Percentiles rank a stretch among this genome's conserved stretches.
phyloP scores from a whole-genome alignment of 2,797 vertebrate species.

The Catostomus latipinnis region DNA sequence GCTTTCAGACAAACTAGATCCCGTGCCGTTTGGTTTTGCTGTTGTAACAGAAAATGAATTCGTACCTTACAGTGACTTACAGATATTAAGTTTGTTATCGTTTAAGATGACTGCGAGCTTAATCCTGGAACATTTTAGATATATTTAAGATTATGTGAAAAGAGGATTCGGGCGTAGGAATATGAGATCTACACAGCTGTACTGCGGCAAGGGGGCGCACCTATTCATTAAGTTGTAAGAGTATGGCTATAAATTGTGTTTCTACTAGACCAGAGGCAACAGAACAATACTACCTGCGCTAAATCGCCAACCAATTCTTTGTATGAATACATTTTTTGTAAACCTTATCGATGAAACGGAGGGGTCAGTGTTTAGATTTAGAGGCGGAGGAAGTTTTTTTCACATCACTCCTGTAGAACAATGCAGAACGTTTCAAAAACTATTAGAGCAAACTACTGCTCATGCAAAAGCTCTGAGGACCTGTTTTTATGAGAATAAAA shows the following conservation, averaged over 20 bases:
- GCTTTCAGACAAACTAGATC: conserved; percentile 73
- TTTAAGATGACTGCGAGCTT: background rate
- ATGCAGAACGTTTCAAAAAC: conserved; percentile 25
- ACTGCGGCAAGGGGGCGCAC: conserved; percentile 54
- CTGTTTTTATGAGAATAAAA: background rate
- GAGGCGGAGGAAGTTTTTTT: conserved; percentile 47
- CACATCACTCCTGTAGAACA: conserved; percentile 9
- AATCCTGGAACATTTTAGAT: background rate
- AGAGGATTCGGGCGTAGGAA: conserved; percentile 53
- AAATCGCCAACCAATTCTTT: background rate
- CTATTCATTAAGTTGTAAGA: conserved; percentile 63
- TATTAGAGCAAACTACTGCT: background rate
- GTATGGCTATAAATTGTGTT: conserved; percentile 19
- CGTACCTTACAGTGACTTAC: background rate
- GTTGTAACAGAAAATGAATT: background rate
- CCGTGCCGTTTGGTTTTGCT: background rate
- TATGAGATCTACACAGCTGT: conserved; percentile 41
- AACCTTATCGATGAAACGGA: background rate
- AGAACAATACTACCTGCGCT: background rate
- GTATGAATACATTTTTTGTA: background rate
- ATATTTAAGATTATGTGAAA: background rate
- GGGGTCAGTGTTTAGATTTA: conserved; percentile 7
- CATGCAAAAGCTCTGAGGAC: background rate
- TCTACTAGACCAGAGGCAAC: background rate
- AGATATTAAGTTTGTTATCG: too few relatives aligned